Evolutionary conservation across 2,888 invertebrate species (phyloP), one percentile per base, ranked within the genome.

Genomic region (Caenorhabditis wallacei): DNA sequence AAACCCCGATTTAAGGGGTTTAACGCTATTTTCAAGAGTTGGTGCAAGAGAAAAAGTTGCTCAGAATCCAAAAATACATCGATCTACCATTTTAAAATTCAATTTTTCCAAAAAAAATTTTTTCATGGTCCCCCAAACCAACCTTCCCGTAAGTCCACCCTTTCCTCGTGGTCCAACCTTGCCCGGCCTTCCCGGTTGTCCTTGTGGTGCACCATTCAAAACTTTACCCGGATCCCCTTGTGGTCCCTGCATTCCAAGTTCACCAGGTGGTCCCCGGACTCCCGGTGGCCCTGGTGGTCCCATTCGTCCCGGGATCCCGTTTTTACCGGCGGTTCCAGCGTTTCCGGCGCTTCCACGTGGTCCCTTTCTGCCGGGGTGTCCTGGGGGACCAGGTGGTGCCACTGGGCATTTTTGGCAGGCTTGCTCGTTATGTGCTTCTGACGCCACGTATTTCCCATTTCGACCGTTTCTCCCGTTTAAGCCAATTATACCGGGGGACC

Each of bases 241-340:
- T 13, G 87, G 85, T 70, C 89, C 89, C 56, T 85, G 85, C 79
- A 83, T 83, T 75, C 87, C 87, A 26, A 86, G 56, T 0, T 86
- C 85, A 48, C 89, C 89, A 2, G 88, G 89, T 18, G 83, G 83
- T 64, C 89, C 89, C 10, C 87, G 68, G 3, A 86, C 82, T 59
- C 89, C 89, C 11, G 85, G 69, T 1, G 89, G 88, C 51, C 89
- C 89, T n/a, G 85, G 87, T 18, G 89, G 88, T 37, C 89, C 89
- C 37, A 75, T 70, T 57, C 85, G 43, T 10, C 87, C 88, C 2
- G 76, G 83, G 8, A 74, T 86, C 51, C 87, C 87, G 13, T 79
- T 68, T 11, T 64, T 82, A 13, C 89, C 89, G 10, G 71, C 70
- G 0, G 54, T 80, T 26, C 89, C 89, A 7, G 86, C 24, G 8